These are phyloP conservation scores for Myiotriccus ornatus DNA, from an alignment of 2,797 vertebrate species.

Conservation along the genomic window DNA sequence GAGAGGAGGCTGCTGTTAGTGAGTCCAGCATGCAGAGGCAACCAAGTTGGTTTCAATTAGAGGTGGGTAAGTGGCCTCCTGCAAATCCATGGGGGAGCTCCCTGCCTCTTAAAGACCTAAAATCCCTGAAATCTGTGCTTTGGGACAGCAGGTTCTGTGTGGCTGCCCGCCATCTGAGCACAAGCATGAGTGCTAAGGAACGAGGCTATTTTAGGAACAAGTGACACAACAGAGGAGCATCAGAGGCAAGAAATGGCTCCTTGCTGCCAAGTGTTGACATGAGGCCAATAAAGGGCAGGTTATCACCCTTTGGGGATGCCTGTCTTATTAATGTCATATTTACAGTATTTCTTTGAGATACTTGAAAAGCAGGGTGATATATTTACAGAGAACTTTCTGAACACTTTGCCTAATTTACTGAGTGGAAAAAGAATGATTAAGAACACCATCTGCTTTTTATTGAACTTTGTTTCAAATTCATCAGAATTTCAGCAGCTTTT, in stretches of 20 bases:
- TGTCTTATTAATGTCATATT: not conserved
- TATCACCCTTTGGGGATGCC: not conserved
- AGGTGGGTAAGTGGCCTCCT: not conserved
- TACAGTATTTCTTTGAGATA: not conserved
- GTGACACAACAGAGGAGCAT: not conserved
- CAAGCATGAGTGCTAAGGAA: not conserved
- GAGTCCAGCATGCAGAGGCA: not conserved
- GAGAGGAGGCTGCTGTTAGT: not conserved
- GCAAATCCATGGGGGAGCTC: not conserved
- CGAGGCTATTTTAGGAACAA: constrained; percentile 15
- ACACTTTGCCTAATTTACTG: not conserved
- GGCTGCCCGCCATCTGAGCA: not conserved
- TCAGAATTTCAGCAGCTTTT: constrained; percentile 4
- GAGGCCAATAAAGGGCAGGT: not conserved
- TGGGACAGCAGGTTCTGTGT: not conserved
- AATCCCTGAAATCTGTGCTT: not conserved
- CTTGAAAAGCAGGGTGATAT: not conserved
- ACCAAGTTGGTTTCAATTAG: not conserved
- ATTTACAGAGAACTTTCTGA: constrained; percentile 20
- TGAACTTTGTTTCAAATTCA: not conserved
- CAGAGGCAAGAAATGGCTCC: not conserved
- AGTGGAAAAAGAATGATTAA: not conserved
- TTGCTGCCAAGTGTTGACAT: not conserved
- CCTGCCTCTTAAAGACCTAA: not conserved
- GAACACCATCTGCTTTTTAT: constrained; percentile 28